phyloP scores from a whole-genome alignment of 2,797 vertebrate genomes.

The Lacerta viridis region DNA sequence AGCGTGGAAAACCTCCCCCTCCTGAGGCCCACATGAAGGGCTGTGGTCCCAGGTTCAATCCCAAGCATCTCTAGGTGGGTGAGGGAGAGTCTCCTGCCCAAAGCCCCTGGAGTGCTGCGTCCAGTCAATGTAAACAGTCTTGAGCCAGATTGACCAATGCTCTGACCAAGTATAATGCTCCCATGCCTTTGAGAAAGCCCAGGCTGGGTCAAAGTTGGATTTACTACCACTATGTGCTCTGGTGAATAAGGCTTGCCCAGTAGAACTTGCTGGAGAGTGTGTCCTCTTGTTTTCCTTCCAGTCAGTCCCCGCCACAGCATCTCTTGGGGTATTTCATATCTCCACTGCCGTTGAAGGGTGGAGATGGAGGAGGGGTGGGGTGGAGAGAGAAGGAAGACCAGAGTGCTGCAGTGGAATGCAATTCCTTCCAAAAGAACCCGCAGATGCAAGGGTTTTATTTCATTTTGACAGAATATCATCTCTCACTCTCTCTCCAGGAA shows the following conservation, averaged over 20 bases:
- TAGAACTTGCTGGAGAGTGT: background rate
- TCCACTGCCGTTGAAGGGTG: background rate
- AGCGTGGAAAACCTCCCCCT: background rate
- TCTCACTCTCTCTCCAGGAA: background rate
- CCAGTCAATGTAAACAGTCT: background rate
- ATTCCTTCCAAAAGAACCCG: background rate
- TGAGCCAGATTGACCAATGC: background rate
- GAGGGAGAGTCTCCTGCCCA: background rate
- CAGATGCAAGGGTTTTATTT: conserved; percentile 3
- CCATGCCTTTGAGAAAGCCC: background rate
- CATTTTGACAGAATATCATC: conserved; percentile 2
- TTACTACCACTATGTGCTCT: background rate
- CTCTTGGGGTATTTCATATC: background rate
- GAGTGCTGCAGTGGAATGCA: background rate
- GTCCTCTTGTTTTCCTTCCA: background rate
- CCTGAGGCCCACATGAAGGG: background rate
- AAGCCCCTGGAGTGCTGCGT: background rate
- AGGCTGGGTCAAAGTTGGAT: background rate
- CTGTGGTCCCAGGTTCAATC: background rate
- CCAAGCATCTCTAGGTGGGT: background rate
- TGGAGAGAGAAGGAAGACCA: background rate
- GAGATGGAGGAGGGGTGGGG: too few relatives aligned
- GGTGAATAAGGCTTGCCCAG: background rate
- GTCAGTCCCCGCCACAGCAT: background rate
- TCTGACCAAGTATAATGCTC: background rate